Evolutionary conservation across 2,888 invertebrate species (phyloP), one percentile per base, ranked within the genome.

Genomic region (Cinara cedri): DNA sequence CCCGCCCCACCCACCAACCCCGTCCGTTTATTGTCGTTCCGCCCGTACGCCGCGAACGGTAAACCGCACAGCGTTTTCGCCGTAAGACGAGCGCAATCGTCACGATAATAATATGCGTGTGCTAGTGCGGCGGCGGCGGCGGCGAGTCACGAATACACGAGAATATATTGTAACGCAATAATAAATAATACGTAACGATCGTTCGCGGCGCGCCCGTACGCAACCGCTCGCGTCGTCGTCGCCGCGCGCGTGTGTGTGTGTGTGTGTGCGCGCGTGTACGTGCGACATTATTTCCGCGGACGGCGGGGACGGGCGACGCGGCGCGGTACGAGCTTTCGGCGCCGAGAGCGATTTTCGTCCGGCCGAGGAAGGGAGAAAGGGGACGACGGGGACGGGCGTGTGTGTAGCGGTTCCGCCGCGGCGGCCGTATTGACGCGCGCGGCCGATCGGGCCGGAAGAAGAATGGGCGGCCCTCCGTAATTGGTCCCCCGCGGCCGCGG

Each of bases 401-500:
- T n/a, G n/a, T n/a, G n/a, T n/a, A n/a, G n/a, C 16, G 26, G 62
- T 34, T n/a, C 16, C 10, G 19, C 16, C 34, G 63, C 63, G 42
- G 63, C 42, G 19, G 42, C 13, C 1, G 44, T 65, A 44, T 65
- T 46, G 65, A 65, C 65, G 65, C 65, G 3, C 34, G 3, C n/a
- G 34, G 62, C 62, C 62, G 60, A 60, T 60, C 60, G 68, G 14
- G 68, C 68, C 60, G 60, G 66, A 78, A 78, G 66, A 78, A 78
- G 49, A 70, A 78, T 78, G 76, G 76, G 76, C 76, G 76, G 76
- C 57, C 76, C 76, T 42, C 46, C 68, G 80, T 81, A 81, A 82
- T 82, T 82, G 82, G 82, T 81, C 82, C 82, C 82, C 82, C 70
- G 81, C 81, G 81, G 75, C 81, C 81, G 74, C 81, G 82, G 81